Percentiles rank a stretch among this genome's conserved stretches.
These are phyloP conservation scores for Apis dorsata DNA, from an alignment of 1,140 invertebrate genomes.

Conservation along the genomic window DNA sequence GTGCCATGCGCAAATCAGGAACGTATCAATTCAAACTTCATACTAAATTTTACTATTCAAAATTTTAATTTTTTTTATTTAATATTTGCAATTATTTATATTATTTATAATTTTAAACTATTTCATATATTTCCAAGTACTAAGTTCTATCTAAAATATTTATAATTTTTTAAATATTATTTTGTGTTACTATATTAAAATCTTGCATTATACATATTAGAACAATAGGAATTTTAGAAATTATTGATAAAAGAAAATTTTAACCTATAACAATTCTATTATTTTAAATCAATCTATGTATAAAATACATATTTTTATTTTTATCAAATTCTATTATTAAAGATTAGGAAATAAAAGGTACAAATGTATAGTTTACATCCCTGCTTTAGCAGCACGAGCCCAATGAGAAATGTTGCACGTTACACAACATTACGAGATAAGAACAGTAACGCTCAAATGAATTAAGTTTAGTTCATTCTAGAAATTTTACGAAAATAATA, in stretches of 20 bases:
- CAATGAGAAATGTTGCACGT: constrained; percentile 13
- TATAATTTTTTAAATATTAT: no score
- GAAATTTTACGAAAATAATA: neutral
- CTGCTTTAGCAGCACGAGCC: constrained; percentile 12
- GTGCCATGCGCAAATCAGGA: constrained; percentile 73
- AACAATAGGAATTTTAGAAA: neutral
- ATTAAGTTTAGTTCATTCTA: constrained; percentile 5
- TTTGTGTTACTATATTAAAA: no score
- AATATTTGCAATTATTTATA: neutral
- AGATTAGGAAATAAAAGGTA: neutral
- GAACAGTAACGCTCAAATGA: neutral
- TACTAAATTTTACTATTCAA: neutral
- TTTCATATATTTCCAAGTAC: neutral
- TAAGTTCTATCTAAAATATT: no score
- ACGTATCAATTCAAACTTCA: neutral
- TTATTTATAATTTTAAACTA: neutral
- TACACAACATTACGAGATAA: constrained; percentile 28
- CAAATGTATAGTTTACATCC: neutral
- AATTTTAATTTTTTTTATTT: neutral
- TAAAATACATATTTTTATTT: neutral
- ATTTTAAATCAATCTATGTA: neutral
- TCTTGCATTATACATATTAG: neutral
- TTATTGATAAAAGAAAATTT: neutral
- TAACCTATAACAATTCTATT: neutral
- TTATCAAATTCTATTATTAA: neutral